Conservation (phyloP, 2,797 vertebrate species). For the Orientallactaga sibirica region DNA sequence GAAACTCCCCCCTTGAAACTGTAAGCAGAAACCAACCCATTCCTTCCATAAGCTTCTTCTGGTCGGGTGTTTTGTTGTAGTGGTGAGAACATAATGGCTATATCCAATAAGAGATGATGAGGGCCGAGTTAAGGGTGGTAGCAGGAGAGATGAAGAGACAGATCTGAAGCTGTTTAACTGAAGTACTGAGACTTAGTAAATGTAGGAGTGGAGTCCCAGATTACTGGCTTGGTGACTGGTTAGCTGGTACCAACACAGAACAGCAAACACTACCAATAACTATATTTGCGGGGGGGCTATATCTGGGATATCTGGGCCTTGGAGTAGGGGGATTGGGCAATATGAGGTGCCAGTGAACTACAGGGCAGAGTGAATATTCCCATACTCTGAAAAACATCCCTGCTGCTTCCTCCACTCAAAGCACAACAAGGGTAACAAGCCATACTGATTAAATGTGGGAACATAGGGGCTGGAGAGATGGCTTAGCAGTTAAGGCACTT, state of each 20-base stretch:
- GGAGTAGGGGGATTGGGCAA: background rate
- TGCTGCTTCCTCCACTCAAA: background rate
- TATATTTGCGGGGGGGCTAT: background rate
- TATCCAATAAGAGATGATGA: constrained; percentile 24
- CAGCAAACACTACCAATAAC: background rate
- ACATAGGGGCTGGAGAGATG: no score
- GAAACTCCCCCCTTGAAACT: no score
- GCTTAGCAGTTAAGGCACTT: no score
- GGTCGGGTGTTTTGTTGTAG: no score
- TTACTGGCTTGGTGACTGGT: background rate
- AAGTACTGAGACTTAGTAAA: background rate
- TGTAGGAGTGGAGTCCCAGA: background rate
- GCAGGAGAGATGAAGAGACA: constrained; percentile 2
- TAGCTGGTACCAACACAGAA: background rate
- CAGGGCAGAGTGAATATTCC: background rate
- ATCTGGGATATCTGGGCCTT: background rate
- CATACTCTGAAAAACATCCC: constrained; percentile 39
- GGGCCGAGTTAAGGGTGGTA: background rate
- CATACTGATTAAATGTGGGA: background rate
- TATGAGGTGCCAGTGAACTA: background rate
- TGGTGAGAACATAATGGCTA: no score
- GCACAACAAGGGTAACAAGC: background rate
- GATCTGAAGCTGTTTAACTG: constrained; percentile 1
- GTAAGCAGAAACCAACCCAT: no score
- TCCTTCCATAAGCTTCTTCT: no score